phyloP scores from a whole-genome alignment of 2,888 invertebrate species.

The Sphaerophoria rueppellii region DNA sequence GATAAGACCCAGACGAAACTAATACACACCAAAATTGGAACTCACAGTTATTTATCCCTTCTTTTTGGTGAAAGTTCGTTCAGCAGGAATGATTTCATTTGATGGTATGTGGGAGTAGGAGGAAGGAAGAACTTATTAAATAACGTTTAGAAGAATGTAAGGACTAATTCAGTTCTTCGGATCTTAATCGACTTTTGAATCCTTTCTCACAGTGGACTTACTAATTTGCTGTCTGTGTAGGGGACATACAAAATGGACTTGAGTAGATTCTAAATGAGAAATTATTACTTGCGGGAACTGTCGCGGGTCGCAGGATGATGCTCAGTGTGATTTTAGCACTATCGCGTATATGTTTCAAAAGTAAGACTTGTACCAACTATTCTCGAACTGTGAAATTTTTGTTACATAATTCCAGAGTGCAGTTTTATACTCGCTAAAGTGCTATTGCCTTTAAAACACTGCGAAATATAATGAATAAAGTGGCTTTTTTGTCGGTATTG shows the following conservation, averaged over 20 bases:
- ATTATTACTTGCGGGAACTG: neutral
- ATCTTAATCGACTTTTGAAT: conserved; percentile 66
- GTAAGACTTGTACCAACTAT: no score
- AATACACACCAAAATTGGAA: neutral
- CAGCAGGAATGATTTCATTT: neutral
- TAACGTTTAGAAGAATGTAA: conserved; percentile 33
- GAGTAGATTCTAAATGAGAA: neutral
- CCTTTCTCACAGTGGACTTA: conserved; percentile 44
- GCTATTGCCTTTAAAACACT: no score
- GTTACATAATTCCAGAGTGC: no score
- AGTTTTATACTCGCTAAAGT: no score
- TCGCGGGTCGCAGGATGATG: neutral
- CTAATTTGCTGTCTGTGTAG: conserved; percentile 51
- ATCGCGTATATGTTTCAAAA: neutral
- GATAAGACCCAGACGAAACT: neutral
- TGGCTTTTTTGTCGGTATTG: neutral
- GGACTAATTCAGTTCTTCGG: conserved; percentile 34
- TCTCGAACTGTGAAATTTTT: no score
- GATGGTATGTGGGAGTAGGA: neutral
- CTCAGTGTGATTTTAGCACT: neutral
- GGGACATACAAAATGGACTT: neutral
- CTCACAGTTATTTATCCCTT: neutral
- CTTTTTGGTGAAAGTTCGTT: neutral
- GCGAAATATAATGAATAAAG: no score
- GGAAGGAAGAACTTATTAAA: conserved; percentile 45